Percentiles rank a stretch among this genome's conserved stretches.
phyloP scores from a whole-genome alignment of 2,797 vertebrate genomes.

The Xenops minutus region DNA sequence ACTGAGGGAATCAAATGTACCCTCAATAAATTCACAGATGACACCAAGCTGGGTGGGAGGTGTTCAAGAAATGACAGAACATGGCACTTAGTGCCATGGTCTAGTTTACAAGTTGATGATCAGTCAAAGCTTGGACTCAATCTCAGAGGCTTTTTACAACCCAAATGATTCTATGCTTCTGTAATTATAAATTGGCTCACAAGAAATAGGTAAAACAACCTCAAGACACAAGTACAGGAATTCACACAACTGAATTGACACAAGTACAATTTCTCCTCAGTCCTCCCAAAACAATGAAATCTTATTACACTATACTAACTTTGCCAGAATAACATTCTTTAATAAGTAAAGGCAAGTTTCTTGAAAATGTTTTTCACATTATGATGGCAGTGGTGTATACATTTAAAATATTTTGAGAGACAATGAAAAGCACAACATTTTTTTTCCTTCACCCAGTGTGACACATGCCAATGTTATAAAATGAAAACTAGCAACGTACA shows the following conservation, averaged over 20 bases:
- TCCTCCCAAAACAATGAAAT: not conserved
- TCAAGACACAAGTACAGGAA: not conserved
- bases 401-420: not conserved
- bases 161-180: not conserved
- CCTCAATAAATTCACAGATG: not conserved
- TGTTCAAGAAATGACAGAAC: not conserved
- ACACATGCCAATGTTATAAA: not conserved
- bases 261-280: not conserved
- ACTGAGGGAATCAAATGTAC: not conserved
- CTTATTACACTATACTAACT: not conserved
- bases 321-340: not conserved
- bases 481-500: not conserved
- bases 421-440: rapidly evolving
- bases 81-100: not conserved
- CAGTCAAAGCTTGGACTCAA: not conserved
- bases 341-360: not conserved
- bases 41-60: not conserved
- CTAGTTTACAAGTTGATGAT: not conserved
- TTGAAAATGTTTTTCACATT: not conserved
- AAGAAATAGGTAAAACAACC: not conserved
- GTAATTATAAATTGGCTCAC: not conserved
- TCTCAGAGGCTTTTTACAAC: not conserved
- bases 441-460: not conserved
- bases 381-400: not conserved
- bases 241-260: not conserved